Evolutionary conservation across 2,888 invertebrate species (phyloP), one percentile per base, ranked within the genome.

Genomic region (Folsomia manolachei): DNA sequence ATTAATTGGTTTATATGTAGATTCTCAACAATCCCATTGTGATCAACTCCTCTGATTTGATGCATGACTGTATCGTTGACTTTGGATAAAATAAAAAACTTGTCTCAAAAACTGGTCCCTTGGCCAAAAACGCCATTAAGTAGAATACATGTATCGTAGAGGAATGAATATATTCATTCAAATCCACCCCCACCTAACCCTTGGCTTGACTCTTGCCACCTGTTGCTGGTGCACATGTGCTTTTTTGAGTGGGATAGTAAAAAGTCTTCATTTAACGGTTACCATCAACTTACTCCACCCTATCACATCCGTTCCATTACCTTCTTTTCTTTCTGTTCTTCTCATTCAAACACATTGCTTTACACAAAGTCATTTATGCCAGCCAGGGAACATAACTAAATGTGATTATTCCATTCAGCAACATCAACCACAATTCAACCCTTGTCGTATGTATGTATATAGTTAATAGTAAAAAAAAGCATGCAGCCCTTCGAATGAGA

Each of bases 291-390:
- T 14, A 56, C 56, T 56, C 80, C 80, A 80, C 80, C 80, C 80
- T 78, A 74, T 76, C 73, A 79, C 80, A 80, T 80, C 78, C 79
- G 79, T 70, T 80, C 39, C 60, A 71, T 73, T 77, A 74, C 71
- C 72, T 72, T 65, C 69, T 70, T 56, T n/a, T 56, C 21, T 56
- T 56, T 19, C 18, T 11, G 9, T 11, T 51, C 27, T 71, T 75
- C 72, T 71, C 71, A 71, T 72, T 27, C 26, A 18, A 26, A 7
- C 39, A n/a, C 11, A 18, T 27, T 27, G 39, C n/a, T n/a, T n/a
- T n/a, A n/a, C n/a, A n/a, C 26, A 23, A 64, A 26, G 39, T 27
- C 25, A 26, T 27, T 19, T 23, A 11, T 63, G 18, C 18, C 23
- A 63, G 19, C 23, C 23, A 25, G 25, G 7, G 9, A 21, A 63